Percentiles rank a stretch among this genome's conserved stretches.
These are phyloP conservation scores for Andricus grossulariae DNA, from an alignment of 1,140 invertebrate genomes.

Conservation along the genomic window DNA sequence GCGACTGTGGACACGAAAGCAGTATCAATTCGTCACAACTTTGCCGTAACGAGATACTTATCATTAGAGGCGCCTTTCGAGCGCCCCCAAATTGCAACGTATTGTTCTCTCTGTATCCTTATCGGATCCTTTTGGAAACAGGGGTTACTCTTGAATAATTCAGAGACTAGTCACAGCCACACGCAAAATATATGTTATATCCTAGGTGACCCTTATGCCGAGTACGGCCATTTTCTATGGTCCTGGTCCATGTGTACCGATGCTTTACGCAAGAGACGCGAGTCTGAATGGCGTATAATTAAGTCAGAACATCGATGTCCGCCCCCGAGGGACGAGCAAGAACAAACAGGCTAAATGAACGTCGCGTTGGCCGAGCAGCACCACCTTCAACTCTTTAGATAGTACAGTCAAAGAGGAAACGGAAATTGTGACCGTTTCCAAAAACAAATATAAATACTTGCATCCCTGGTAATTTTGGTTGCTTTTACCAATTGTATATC, in stretches of 20 bases:
- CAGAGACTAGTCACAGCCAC: conserved; percentile 35
- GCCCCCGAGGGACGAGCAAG: conserved; percentile 62
- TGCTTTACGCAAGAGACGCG: conserved; percentile 65
- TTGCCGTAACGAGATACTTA: conserved; percentile 50
- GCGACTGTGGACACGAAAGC: background rate
- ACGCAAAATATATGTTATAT: conserved; percentile 42
- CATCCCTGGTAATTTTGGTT: background rate
- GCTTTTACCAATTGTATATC: background rate
- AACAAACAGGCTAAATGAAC: conserved; percentile 73
- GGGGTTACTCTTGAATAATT: conserved; percentile 54
- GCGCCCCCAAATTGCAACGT: conserved; percentile 50
- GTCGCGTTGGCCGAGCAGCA: conserved; percentile 36
- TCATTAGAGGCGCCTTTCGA: conserved; percentile 49
- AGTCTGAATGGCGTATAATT: conserved; percentile 72
- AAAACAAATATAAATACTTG: conserved; percentile 18
- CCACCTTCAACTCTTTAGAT: conserved; percentile 34
- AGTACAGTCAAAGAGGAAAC: conserved; percentile 18
- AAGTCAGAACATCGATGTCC: conserved; percentile 69
- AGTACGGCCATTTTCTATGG: conserved; percentile 51
- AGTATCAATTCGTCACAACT: conserved; percentile 51
- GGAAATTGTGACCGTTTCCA: conserved; percentile 2
- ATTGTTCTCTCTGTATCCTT: conserved; percentile 46
- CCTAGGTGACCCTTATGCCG: conserved; percentile 48
- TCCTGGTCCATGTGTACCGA: conserved; percentile 51
- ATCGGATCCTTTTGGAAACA: conserved; percentile 49